Evolutionary conservation across 2,113 vertebrate species (phyloP).

Genomic region (Mesocricetus auratus): DNA sequence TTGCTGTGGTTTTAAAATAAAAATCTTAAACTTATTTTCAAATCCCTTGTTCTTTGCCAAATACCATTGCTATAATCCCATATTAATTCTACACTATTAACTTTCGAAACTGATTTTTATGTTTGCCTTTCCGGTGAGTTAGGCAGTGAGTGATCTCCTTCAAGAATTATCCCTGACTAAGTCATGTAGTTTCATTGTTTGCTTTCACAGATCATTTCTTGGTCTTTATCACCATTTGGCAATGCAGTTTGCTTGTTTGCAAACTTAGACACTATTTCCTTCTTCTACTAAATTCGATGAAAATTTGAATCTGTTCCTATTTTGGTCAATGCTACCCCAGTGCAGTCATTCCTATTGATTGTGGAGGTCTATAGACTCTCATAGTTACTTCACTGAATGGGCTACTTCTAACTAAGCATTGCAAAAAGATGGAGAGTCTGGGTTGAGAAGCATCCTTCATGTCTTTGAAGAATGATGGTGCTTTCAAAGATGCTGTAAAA

Average conservation of each 20-base stretch:
- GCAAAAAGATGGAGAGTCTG: not conserved
- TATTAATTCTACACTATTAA: not conserved
- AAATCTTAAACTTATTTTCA: conserved; percentile 3
- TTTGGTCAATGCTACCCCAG: not conserved
- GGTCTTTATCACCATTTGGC: not conserved
- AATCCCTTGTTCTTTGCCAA: not conserved
- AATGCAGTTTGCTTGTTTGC: not conserved
- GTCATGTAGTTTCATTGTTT: not conserved
- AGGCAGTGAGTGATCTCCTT: not conserved
- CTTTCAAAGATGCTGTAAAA: conserved; percentile 1
- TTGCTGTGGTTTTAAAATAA: not conserved
- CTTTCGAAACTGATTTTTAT: not conserved
- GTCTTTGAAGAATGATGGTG: conserved; percentile 17
- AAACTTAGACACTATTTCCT: not conserved
- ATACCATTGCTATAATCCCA: not conserved
- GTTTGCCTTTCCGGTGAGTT: conserved; percentile 25
- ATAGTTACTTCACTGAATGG: not conserved
- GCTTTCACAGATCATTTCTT: not conserved
- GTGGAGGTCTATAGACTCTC: not conserved
- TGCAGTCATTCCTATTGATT: not conserved
- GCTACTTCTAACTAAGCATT: not conserved
- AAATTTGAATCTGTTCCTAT: not conserved
- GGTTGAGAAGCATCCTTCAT: not conserved
- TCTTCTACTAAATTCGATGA: not conserved
- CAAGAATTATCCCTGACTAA: not conserved